Conservation (phyloP, 2,113 vertebrate species). For the Heptranchias perlo region DNA sequence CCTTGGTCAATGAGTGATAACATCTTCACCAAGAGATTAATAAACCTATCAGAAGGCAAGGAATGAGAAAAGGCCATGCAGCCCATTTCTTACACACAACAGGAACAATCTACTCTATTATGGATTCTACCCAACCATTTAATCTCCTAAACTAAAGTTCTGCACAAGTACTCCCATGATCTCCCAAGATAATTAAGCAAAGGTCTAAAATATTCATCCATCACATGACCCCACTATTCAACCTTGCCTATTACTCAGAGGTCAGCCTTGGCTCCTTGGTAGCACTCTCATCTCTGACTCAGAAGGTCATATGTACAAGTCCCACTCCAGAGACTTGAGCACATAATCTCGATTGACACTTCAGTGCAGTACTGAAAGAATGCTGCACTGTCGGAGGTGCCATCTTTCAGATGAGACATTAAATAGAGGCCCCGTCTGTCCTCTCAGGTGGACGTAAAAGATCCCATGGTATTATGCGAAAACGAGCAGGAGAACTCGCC, state of each 20-base stretch:
- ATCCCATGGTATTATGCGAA: no score
- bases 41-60: not conserved
- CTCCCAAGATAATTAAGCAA: not conserved
- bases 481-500: not conserved
- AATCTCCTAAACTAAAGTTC: not conserved
- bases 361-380: not conserved
- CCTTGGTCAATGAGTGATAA: not conserved
- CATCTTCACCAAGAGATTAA: not conserved
- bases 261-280: not conserved
- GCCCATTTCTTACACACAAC: not conserved
- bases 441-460: no score
- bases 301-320: not conserved
- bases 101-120: not conserved
- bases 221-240: not conserved
- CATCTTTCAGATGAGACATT: no score
- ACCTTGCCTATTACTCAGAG: not conserved
- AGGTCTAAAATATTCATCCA: not conserved
- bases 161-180: not conserved
- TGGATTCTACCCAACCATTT: not conserved
- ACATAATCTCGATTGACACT: not conserved
- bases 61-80: not conserved
- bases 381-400: no score
- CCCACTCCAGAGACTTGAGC: not conserved
- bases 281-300: not conserved
- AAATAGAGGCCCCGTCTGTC: no score